These are phyloP conservation scores for Pedetes capensis DNA, from an alignment of 2,113 vertebrate genomes.

Conservation along the genomic window DNA sequence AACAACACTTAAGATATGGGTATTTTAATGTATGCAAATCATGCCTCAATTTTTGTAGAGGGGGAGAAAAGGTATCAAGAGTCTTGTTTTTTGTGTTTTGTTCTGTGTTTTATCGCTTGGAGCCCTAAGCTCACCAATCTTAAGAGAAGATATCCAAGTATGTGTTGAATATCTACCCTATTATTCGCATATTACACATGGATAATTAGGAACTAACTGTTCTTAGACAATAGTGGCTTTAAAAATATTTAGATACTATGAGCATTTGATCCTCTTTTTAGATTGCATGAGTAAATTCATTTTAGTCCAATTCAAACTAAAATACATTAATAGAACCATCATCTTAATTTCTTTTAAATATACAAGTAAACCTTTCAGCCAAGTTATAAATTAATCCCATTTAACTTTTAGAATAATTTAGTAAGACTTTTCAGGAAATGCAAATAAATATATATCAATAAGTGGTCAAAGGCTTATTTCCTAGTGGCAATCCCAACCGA, in stretches of 20 bases:
- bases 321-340: background rate
- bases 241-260: background rate
- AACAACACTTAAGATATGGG: background rate
- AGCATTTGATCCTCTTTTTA: background rate
- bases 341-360: slow-evolving; percentile 50
- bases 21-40: background rate
- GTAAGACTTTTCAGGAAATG: slow-evolving; percentile 41
- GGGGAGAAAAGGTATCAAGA: background rate
- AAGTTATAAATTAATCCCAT: slow-evolving; percentile 17
- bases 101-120: background rate
- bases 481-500: slow-evolving; percentile 6
- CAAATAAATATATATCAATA: slow-evolving; percentile 8
- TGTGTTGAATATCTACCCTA: background rate
- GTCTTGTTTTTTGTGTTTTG: background rate
- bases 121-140: background rate
- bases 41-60: background rate
- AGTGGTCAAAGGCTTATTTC: background rate
- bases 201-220: background rate
- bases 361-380: background rate
- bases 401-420: slow-evolving; percentile 21
- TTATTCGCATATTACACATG: background rate
- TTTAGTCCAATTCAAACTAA: slow-evolving; percentile 13
- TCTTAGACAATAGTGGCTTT: background rate
- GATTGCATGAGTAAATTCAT: background rate
- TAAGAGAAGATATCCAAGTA: background rate